phyloP scores from a whole-genome alignment of 2,797 vertebrate species.

The Schizopygopsis malacanthus region DNA sequence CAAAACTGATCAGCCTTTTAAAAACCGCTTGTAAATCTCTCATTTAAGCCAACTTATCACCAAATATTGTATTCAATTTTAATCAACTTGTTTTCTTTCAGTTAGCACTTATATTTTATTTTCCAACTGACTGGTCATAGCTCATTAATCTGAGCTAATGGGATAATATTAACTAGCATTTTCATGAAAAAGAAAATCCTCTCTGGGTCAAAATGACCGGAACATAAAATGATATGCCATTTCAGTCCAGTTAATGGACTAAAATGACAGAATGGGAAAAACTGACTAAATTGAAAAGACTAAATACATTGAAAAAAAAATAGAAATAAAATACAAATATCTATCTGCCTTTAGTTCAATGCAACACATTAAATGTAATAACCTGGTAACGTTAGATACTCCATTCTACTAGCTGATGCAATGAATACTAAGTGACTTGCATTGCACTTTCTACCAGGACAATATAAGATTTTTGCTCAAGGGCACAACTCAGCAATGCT shows the following conservation, averaged over 20 bases:
- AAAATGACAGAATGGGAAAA: not conserved
- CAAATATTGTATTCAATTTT: not conserved
- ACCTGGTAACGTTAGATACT: not conserved
- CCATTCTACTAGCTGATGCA: not conserved
- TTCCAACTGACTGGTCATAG: not conserved
- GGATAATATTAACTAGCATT: not conserved
- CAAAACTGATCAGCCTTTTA: not conserved
- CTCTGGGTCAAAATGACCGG: not conserved
- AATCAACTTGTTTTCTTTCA: not conserved
- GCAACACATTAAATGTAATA: conserved; percentile 1
- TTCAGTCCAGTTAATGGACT: not conserved
- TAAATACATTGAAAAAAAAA: not conserved
- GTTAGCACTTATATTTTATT: not conserved
- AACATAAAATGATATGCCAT: not conserved
- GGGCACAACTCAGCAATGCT: conserved; percentile 6
- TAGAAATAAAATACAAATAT: not conserved
- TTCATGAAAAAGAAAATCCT: not conserved
- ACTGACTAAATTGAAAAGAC: not conserved
- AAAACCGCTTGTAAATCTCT: not conserved
- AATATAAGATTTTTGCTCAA: not conserved
- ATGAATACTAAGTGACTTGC: not conserved
- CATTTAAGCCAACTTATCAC: not conserved
- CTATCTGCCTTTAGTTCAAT: not conserved
- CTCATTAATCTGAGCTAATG: not conserved
- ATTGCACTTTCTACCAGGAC: not conserved